phyloP scores from a whole-genome alignment of 2,797 vertebrate genomes.

The Syngnathus acus region DNA sequence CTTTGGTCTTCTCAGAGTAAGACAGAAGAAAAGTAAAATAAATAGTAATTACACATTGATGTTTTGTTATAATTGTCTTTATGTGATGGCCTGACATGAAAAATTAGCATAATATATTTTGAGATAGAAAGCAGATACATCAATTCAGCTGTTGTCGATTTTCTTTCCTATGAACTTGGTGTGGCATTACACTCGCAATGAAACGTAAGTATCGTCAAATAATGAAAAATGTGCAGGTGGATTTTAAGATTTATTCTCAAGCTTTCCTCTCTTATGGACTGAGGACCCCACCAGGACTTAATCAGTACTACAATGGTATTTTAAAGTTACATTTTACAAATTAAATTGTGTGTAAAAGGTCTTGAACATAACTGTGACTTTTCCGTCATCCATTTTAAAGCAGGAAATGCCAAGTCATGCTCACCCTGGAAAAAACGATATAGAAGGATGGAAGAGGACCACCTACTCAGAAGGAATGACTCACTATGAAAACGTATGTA shows the following conservation, averaged over 20 bases:
- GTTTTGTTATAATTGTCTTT: too few relatives aligned
- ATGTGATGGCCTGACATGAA: too few relatives aligned
- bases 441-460: not conserved
- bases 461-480: not conserved
- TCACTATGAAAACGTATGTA: not conserved
- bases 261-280: constrained; percentile 8
- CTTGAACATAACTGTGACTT: not conserved
- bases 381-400: not conserved
- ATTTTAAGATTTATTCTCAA: not conserved
- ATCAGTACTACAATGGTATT: constrained; percentile 21
- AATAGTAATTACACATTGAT: too few relatives aligned
- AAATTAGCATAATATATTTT: too few relatives aligned
- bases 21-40: too few relatives aligned
- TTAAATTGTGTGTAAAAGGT: not conserved
- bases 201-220: not conserved
- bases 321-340: not conserved
- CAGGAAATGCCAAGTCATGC: not conserved
- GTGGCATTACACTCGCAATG: not conserved
- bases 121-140: too few relatives aligned
- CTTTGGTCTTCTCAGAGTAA: too few relatives aligned
- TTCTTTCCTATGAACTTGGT: not conserved
- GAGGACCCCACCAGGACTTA: constrained; percentile 53
- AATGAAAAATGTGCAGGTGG: not conserved
- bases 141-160: not conserved
- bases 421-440: not conserved